Percentiles rank a stretch among this genome's conserved stretches.
phyloP scores from a whole-genome alignment of 1,140 invertebrate species.

The Drosophila kikkawai region DNA sequence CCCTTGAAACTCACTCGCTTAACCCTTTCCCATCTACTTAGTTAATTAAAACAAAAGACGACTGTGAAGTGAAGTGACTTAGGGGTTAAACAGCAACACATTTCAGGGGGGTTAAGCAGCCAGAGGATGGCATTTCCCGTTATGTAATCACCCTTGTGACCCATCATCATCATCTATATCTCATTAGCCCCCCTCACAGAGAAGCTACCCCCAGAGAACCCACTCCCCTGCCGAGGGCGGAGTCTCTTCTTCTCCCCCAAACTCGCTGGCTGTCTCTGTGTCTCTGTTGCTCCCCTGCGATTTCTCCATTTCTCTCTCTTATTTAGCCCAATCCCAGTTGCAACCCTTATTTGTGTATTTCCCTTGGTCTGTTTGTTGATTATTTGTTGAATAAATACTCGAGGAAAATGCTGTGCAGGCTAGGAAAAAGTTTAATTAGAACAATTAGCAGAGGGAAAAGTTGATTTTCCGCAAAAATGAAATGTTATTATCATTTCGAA shows the following conservation, averaged over 20 bases:
- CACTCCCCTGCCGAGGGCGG: slow-evolving; percentile 55
- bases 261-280: slow-evolving; percentile 15
- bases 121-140: slow-evolving; percentile 17
- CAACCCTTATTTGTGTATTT: slow-evolving; percentile 52
- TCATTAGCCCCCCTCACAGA: slow-evolving; percentile 40
- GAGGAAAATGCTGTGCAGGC: slow-evolving; percentile 12
- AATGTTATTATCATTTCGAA: slow-evolving; percentile 57
- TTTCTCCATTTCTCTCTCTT: slow-evolving; percentile 24
- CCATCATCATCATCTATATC: slow-evolving; percentile 28
- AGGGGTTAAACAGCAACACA: slow-evolving; percentile 64
- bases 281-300: slow-evolving; percentile 19
- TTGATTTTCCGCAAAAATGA: slow-evolving; percentile 27
- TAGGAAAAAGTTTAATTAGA: slow-evolving; percentile 73
- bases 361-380: slow-evolving; percentile 60
- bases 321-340: slow-evolving; percentile 59
- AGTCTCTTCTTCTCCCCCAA: slow-evolving; percentile 27
- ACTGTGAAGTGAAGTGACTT: slow-evolving; percentile 60
- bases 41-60: slow-evolving; percentile 81
- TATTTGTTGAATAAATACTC: slow-evolving; percentile 72
- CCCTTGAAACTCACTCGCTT: slow-evolving; percentile 3
- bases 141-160: slow-evolving; percentile 51
- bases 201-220: slow-evolving; percentile 18
- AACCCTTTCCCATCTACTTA: slow-evolving; percentile 55
- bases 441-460: slow-evolving; percentile 61
- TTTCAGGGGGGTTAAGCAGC: not conserved